phyloP scores from a whole-genome alignment of 2,113 vertebrate species.

The Alouatta palliata region DNA sequence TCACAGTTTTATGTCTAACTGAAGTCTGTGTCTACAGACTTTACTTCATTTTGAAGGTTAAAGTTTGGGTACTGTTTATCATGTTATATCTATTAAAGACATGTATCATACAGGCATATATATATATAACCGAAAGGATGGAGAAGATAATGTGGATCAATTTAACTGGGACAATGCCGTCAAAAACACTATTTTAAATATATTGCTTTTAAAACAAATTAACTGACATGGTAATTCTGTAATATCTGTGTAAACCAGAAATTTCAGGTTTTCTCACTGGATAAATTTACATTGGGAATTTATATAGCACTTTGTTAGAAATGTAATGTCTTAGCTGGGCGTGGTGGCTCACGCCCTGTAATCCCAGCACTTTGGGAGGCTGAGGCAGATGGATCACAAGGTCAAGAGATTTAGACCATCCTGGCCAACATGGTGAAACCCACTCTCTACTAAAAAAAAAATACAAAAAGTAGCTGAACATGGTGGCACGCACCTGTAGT shows the following conservation, averaged over 20 bases:
- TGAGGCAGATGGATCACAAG: no score
- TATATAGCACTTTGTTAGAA: constrained; percentile 7
- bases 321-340: neutral
- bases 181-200: neutral
- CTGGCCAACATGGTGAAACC: no score
- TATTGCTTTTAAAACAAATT: constrained; percentile 29
- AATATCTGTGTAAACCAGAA: neutral
- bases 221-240: neutral
- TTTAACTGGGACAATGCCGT: constrained; percentile 5
- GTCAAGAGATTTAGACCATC: no score
- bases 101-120: neutral
- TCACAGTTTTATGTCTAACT: constrained; percentile 16
- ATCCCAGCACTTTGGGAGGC: no score
- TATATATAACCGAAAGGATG: neutral
- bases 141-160: neutral
- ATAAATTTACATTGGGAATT: constrained; percentile 26
- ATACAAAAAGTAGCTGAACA: no score
- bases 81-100: neutral
- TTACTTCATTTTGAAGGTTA: neutral
- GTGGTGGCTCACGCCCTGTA: no score
- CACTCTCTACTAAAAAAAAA: no score
- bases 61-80: neutral
- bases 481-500: no score
- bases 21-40: neutral
- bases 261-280: constrained; percentile 29